Conservation (phyloP, 2,113 vertebrate species). For the Numenius arquata region DNA sequence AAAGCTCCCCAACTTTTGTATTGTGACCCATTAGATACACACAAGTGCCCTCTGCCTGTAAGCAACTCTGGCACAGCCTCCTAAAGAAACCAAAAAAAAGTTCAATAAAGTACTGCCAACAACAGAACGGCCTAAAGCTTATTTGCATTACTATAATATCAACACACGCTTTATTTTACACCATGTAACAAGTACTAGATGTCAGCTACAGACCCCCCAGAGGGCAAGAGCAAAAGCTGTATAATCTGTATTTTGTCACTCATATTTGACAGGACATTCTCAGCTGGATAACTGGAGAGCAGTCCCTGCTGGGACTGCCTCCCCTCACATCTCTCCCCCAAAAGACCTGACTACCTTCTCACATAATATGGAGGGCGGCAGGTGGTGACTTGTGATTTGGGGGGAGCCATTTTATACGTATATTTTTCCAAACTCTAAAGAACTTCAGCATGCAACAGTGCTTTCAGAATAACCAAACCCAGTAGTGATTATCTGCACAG, state of each 20-base stretch:
- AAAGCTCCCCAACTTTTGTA: background rate
- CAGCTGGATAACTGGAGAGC: background rate
- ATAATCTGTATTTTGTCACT: conserved; percentile 12
- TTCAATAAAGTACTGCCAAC: background rate
- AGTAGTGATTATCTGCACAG: background rate
- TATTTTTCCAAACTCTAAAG: background rate
- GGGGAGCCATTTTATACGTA: background rate
- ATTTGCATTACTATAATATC: background rate
- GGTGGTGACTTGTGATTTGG: background rate
- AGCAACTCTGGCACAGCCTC: background rate
- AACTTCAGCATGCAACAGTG: background rate
- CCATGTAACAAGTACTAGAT: background rate
- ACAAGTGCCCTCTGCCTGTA: conserved; percentile 51
- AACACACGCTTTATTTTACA: background rate
- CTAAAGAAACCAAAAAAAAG: background rate
- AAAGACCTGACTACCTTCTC: background rate
- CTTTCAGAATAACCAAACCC: background rate
- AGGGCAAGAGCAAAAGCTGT: background rate
- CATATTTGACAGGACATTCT: background rate
- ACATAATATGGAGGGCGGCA: background rate
- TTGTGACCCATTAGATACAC: background rate
- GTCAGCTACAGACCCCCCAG: background rate
- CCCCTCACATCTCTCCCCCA: background rate
- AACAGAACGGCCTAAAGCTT: conserved; percentile 14
- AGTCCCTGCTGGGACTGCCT: background rate